Conservation (phyloP, 2,888 invertebrate genomes). For the Helleia helle region DNA sequence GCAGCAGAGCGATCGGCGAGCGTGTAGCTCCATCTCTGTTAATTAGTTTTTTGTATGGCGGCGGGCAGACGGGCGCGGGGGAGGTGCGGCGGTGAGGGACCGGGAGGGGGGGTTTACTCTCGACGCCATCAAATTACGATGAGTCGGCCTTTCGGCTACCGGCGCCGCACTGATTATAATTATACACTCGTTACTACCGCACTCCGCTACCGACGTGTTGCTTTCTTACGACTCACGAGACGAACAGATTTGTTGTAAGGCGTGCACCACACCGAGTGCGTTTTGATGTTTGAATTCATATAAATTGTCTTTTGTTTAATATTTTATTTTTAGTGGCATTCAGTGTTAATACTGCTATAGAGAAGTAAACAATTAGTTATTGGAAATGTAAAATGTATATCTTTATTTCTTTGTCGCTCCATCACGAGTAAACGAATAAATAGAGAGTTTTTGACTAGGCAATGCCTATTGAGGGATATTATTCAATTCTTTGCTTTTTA, state of each 20-base stretch:
- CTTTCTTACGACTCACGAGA: neutral
- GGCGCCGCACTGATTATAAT: constrained; percentile 55
- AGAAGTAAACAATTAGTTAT: no score
- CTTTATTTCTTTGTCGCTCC: no score
- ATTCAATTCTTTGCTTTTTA: no score
- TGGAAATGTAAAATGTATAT: no score
- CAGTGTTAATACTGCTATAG: no score
- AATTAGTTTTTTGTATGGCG: constrained; percentile 68
- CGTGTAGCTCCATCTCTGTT: constrained; percentile 55
- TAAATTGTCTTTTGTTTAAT: no score
- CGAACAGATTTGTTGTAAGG: neutral
- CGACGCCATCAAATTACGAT: constrained; percentile 74
- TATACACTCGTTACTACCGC: constrained; percentile 74
- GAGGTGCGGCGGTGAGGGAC: constrained; percentile 38
- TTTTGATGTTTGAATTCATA: neutral
- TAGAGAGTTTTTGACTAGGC: no score
- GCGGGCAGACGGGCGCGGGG: constrained; percentile 38
- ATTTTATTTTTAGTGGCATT: no score
- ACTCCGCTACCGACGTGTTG: constrained; percentile 32
- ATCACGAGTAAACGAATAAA: no score
- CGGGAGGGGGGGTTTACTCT: constrained; percentile 44
- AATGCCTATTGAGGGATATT: no score
- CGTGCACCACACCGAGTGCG: neutral
- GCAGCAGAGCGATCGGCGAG: constrained; percentile 19
- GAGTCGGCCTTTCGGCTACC: constrained; percentile 72